Percentiles rank a stretch among this genome's conserved stretches.
These are phyloP conservation scores for Umimayanthus chanpuru DNA, from an alignment of 92 coral and sea anemone genomes.

Conservation along the genomic window DNA sequence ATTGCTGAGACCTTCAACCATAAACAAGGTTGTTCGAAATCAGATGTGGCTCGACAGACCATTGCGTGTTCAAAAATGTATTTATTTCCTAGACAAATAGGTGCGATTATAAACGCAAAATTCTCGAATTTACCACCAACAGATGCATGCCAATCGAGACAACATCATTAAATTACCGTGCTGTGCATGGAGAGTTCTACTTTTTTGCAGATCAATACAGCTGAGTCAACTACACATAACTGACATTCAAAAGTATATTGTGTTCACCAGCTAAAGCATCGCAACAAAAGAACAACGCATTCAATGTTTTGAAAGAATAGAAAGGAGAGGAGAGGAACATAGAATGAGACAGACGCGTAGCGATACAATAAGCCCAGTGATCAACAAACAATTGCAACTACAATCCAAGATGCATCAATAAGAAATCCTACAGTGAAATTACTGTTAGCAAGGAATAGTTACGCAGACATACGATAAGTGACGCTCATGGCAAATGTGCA, in stretches of 20 bases:
- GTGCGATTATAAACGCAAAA: no score
- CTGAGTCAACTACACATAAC: neutral
- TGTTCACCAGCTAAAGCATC: neutral
- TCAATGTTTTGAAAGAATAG: no score
- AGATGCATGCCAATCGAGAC: no score
- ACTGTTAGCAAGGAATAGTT: neutral
- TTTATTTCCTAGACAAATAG: no score
- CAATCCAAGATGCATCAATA: neutral
- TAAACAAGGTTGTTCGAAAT: no score
- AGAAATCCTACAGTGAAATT: neutral
- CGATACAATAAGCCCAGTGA: neutral
- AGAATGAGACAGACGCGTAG: neutral
- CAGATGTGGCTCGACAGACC: no score
- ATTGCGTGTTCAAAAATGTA: no score
- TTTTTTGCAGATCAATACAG: neutral
- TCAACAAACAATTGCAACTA: neutral
- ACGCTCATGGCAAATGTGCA: no score
- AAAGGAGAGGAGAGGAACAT: neutral
- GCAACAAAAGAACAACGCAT: neutral
- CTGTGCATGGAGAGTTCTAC: neutral
- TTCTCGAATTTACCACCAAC: no score
- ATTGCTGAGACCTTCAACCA: no score
- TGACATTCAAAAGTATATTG: neutral
- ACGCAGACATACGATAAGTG: neutral
- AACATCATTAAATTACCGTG: no score